A percentile compares a stretch with the other conserved stretches of the same genome.
phyloP scores from a whole-genome alignment of 2,888 invertebrate genomes.

The Lithosia quadra region DNA sequence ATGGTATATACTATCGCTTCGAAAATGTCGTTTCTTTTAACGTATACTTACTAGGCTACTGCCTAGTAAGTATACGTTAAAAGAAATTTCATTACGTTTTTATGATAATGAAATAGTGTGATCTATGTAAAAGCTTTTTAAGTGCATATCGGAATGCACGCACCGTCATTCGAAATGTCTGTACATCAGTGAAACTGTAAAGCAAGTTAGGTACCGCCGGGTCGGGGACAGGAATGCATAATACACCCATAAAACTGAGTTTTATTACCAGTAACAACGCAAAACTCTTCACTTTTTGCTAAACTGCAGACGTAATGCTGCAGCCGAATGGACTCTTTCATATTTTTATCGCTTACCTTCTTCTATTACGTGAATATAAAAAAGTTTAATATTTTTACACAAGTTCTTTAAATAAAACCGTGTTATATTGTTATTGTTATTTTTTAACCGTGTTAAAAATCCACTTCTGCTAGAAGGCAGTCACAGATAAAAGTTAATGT shows the following conservation, averaged over 20 bases:
- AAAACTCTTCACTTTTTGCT: conserved; percentile 64
- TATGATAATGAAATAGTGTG: conserved; percentile 45
- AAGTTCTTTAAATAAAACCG: too few species aligned
- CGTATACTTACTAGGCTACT: too few species aligned
- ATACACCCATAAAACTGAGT: conserved; percentile 71
- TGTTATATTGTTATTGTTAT: too few species aligned
- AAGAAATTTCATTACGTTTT: conserved; percentile 29
- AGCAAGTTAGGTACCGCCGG: conserved; percentile 69
- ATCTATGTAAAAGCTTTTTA: conserved; percentile 66
- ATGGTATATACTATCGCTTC: too few species aligned
- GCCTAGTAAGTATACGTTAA: conserved; percentile 19
- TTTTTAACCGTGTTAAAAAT: too few species aligned
- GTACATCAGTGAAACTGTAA: conserved; percentile 71
- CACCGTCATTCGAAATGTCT: conserved; percentile 44
- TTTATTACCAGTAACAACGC: conserved; percentile 69
- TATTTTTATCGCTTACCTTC: conserved; percentile 37
- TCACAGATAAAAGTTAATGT: not conserved
- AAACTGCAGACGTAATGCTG: conserved; percentile 45
- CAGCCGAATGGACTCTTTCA: conserved; percentile 34
- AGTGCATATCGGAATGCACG: conserved; percentile 67
- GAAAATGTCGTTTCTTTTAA: conserved; percentile 20
- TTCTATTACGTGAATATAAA: conserved; percentile 21
- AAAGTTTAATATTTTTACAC: conserved; percentile 5
- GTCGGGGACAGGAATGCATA: conserved; percentile 67
- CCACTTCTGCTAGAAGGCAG: not conserved